Evolutionary conservation across 2,113 vertebrate species (phyloP).

Genomic region (Hypanus sabinus): DNA sequence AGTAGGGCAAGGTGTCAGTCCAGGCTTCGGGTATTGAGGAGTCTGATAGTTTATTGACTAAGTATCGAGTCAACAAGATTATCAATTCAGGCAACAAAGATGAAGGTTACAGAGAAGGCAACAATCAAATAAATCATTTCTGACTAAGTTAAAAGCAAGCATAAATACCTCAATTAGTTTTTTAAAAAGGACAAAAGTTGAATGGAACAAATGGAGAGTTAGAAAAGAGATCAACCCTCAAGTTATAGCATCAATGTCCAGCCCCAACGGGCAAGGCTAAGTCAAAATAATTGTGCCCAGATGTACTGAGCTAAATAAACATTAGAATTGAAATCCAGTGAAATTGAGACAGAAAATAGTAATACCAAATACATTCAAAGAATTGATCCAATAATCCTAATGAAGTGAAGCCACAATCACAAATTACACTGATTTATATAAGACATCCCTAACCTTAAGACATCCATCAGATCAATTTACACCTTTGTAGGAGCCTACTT

Average conservation of each 20-base stretch:
- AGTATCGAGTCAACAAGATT: background rate
- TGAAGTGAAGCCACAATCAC: background rate
- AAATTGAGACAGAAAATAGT: background rate
- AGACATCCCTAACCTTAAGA: background rate
- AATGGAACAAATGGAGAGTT: background rate
- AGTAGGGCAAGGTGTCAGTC: no score
- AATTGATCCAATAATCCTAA: background rate
- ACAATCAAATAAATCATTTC: background rate
- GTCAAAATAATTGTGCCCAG: background rate
- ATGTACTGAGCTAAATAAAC: background rate
- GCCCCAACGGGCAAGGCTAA: background rate
- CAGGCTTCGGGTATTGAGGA: no score
- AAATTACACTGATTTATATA: no score
- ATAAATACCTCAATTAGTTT: background rate
- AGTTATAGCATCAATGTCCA: background rate
- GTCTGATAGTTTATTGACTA: no score
- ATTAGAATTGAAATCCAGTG: background rate
- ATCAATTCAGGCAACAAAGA: background rate
- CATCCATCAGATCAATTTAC: no score
- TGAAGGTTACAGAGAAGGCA: background rate
- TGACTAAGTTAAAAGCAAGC: background rate
- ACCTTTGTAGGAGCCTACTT: background rate
- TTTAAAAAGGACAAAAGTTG: background rate
- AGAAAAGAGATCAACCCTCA: background rate
- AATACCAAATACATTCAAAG: background rate